Base-by-base conservation (phyloP, 1,140 invertebrate genomes). In the Bombus pyrosoma region DNA sequence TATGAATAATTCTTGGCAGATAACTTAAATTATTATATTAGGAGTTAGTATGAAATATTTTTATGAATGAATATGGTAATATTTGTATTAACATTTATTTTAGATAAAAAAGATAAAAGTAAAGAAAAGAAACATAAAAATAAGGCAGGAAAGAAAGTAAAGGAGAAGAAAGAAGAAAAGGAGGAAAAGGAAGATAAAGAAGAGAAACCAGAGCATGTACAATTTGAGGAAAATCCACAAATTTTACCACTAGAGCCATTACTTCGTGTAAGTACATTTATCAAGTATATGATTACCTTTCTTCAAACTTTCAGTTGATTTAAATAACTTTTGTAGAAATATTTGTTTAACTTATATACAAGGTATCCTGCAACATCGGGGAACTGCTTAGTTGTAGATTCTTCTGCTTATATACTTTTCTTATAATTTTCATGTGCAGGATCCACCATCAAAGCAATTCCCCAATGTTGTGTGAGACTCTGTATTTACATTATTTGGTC, bases 81-180 rank as follows among this genome's bases (percentile, higher is more conserved):
- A 37, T 12, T 43, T 41, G 41, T 82, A 8, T 64, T 25, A 47
- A 41, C 41, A 43, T 18, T 57, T 28, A 64, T 87, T 91, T 2
- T 81, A 94, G 94, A 87, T 80, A 96, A 96, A 86, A 95, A 96
- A 64, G 96, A 96, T 81, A 96, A 96, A 79, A 92, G 91, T 57
- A 91, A 90, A 94, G 94, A 93, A 59, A 96, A 96, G 84, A 95
- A 96, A 72, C 96, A 96, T 75, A 96, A 96, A 81, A 93, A 92
- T 62, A 96, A 96, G n/a, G 85, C 89, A 85, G 96, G 96, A 37
- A 96, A 96, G 87, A 96, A 96, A 53, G 94, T 95, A 3, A 96
- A 96, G 91, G 96, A 96, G 92, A 95, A 96, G n/a, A 96, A 96
- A 85, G 96, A 96, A 83, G 95, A 95, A 89, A 94, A 94, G 32